Evolutionary conservation across 2,797 vertebrate species (phyloP), one percentile per base, ranked within the genome.

Genomic region (Melanotaenia boesemani): DNA sequence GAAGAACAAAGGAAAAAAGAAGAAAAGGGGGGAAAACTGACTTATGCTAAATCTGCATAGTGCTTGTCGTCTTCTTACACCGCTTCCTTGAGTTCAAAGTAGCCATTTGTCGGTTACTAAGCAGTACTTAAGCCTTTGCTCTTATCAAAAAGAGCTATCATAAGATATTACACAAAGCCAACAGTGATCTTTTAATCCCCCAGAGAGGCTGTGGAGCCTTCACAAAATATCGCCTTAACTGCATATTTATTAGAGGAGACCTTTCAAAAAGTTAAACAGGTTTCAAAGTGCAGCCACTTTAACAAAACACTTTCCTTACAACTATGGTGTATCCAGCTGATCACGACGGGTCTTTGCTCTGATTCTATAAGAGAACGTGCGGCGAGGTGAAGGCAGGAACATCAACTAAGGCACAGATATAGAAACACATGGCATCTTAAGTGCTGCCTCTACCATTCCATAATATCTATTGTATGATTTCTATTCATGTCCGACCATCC

Each of bases 121-220:
- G 83, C 83, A 61, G 86, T 28, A 73, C 84, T 86, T 91, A 86
- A 92, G 79, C 83, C 84, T 74, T 80, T 74, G 41, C 90, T 92
- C 88, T 86, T 90, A 92, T 93, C 92, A 88, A 86, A 93, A 88
- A 79, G 70, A 87, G 84, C 83, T 80, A 83, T 89, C 85, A 91
- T 91, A 87, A 90, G 87, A 93, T 90, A 91, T 93, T 89, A 90
- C 91, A 92, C 85, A 92, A 88, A 91, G 86, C 85, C 89, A 85
- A 80, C 80, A 83, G 86, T 90, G 88, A 93, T 93, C 88, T 88
- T 84, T 86, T 72, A 86, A 91, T 89, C 74, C 90, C 88, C 87
- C 8, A 32, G 88, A 87, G 90, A 89, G 73, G 55, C 72, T 15
- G 68, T 16, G 74, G 54, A 89, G 88, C 83, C 89, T 87, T 90